Base-by-base conservation (phyloP, 2,113 vertebrate genomes). In the Prietella phreatophila region DNA sequence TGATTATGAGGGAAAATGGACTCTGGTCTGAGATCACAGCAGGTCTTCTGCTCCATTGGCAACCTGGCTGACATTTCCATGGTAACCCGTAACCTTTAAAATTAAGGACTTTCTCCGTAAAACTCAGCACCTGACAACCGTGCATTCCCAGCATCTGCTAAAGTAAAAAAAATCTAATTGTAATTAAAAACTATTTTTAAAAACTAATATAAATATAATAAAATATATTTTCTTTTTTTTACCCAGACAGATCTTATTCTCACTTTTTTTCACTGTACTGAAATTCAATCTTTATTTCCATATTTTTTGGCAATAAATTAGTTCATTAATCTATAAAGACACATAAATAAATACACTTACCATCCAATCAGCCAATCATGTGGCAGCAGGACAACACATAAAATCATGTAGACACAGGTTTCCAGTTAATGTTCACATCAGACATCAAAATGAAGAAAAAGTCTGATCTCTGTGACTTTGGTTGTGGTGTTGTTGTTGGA, bases 71-170 rank as follows among this genome's bases (percentile, higher is more conserved):
- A 39, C 36, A 83, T 89, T 86, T 86, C 88, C 80, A 83, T 89
- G 80, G 84, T 83, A 89, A 89, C 88, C 42, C 42, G 17, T 76
- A 22, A 76, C 60, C 67, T 55, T 65, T 69, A 22, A 19, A 63
- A 63, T 47, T 17, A 56, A 53, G 42, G 42, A 19, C 30, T 65
- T 63, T 73, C n/a, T 33, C 30, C n/a, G 58, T 60, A 63, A 27
- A 47, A 73, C 9, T 53, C 4, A 30, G 19, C 22, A 85, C 50
- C 22, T 65, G 11, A n/a, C 11, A 55, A 58, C 11, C 14, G 4
- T 11, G 36, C 9, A 42, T 25, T 42, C 71, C 39, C 69, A 73
- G 30, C 69, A 73, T 19, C 69, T 17, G 1, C 33, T 71, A 19
- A 71, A 71, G 33, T 67, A 4, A 42, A 42, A 42, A 42, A 42